A percentile compares a stretch with the other conserved stretches of the same genome.
Evolutionary conservation across 2,888 invertebrate species (phyloP).

Genomic region (Tetragnatha montana): DNA sequence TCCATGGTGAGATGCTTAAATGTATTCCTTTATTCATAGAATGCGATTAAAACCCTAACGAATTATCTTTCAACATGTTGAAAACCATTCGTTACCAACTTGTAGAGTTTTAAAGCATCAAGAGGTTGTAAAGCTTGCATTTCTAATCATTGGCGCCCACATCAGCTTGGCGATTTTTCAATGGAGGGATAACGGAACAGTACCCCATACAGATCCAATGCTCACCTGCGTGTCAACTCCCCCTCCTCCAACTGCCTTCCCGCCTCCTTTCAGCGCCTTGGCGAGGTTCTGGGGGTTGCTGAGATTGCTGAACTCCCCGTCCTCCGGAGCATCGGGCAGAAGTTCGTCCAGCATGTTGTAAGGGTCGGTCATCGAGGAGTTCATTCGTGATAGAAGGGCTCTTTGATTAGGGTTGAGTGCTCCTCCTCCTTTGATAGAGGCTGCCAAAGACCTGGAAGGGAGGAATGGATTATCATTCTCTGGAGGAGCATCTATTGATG

Average conservation of each 20-base stretch:
- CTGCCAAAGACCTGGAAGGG: constrained; percentile 84
- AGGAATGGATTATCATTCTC: no score
- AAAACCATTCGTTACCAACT: no score
- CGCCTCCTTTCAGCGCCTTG: constrained; percentile 75
- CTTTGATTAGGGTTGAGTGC: constrained; percentile 18
- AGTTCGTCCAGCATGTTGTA: constrained; percentile 41
- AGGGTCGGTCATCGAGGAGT: not conserved
- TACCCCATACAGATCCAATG: not conserved
- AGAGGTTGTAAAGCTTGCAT: no score
- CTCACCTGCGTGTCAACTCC: constrained; percentile 73
- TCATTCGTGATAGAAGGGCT: not conserved
- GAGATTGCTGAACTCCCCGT: constrained; percentile 61
- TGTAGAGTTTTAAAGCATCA: no score
- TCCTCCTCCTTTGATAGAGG: constrained; percentile 90
- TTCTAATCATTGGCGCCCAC: no score
- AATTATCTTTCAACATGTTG: no score
- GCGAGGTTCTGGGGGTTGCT: constrained; percentile 60
- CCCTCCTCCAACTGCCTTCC: constrained; percentile 78
- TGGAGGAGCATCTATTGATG: no score
- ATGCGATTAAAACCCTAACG: no score
- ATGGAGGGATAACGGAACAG: no score
- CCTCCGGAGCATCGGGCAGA: constrained; percentile 14
- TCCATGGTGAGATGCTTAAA: no score
- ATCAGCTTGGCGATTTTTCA: no score
- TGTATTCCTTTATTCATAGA: no score